Evolutionary conservation across 2,888 invertebrate genomes (phyloP).

Genomic region (Meandrusa payeni): DNA sequence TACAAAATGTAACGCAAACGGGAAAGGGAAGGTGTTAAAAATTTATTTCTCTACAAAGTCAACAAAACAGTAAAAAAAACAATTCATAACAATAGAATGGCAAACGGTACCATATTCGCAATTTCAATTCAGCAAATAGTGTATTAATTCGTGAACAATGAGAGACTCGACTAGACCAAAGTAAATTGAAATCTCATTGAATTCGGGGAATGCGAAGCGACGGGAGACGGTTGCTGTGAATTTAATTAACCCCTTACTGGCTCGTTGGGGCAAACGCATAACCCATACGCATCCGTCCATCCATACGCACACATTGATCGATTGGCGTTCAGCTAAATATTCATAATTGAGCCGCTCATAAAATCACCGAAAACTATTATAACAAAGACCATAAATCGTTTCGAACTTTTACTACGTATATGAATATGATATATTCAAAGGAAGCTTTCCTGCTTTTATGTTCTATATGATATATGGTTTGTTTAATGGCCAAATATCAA

Average conservation of each 20-base stretch:
- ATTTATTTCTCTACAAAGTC: neutral
- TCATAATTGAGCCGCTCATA: conserved; percentile 18
- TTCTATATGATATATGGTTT: neutral
- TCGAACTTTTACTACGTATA: neutral
- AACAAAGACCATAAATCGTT: conserved; percentile 2
- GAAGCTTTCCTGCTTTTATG: neutral
- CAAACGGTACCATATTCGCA: conserved; percentile 21
- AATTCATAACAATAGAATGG: conserved; percentile 1
- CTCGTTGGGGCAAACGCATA: conserved; percentile 60
- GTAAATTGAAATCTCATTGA: conserved; percentile 80
- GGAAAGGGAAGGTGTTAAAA: no score
- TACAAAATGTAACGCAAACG: no score
- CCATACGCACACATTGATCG: conserved; percentile 11
- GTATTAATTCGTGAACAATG: conserved; percentile 60
- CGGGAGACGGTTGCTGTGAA: conserved; percentile 75
- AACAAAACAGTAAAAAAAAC: conserved; percentile 11
- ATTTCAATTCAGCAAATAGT: conserved; percentile 48
- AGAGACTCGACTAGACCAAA: conserved; percentile 63
- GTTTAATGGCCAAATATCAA: neutral
- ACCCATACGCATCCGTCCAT: conserved; percentile 30
- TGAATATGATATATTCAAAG: neutral
- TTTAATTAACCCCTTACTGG: conserved; percentile 78
- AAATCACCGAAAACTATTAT: conserved; percentile 4
- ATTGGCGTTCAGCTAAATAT: conserved; percentile 15
- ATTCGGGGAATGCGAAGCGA: conserved; percentile 74